These are phyloP conservation scores for Kryphioiulus occultus DNA, from an alignment of 2,888 invertebrate species.

Conservation along the genomic window DNA sequence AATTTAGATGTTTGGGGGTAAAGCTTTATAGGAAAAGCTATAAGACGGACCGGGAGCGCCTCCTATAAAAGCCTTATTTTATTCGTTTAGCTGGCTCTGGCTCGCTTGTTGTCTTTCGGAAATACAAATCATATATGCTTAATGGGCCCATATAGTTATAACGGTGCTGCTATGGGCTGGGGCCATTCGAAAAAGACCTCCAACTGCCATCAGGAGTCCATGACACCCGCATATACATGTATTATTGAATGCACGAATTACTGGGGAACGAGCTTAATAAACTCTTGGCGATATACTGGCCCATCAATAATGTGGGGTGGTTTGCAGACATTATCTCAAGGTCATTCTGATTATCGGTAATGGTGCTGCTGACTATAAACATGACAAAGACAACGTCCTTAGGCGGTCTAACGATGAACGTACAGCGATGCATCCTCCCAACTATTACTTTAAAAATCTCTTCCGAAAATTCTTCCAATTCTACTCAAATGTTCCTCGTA, in stretches of 20 bases:
- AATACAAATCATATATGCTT: constrained; percentile 35
- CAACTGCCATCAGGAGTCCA: neutral
- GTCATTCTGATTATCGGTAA: no score
- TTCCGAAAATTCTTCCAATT: no score
- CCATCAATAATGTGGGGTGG: no score
- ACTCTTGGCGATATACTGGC: no score
- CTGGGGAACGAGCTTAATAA: no score
- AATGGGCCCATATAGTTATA: constrained; percentile 19
- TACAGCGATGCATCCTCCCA: no score
- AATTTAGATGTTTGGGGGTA: constrained; percentile 25
- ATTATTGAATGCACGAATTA: no score
- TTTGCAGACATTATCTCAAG: no score
- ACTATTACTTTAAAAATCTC: no score
- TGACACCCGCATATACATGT: neutral
- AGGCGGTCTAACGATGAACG: neutral
- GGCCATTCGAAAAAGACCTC: neutral
- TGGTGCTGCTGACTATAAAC: neutral
- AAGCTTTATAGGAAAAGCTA: constrained; percentile 35
- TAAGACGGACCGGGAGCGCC: constrained; percentile 14
- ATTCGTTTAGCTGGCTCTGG: constrained; percentile 25
- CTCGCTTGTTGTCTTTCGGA: constrained; percentile 13
- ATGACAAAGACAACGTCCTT: neutral
- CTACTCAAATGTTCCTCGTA: no score
- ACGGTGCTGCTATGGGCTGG: neutral
- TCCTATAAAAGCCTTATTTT: constrained; percentile 31